Percentiles rank a stretch among this genome's conserved stretches.
Conservation (phyloP, 2,888 invertebrate species). For the Colletes collaris region DNA sequence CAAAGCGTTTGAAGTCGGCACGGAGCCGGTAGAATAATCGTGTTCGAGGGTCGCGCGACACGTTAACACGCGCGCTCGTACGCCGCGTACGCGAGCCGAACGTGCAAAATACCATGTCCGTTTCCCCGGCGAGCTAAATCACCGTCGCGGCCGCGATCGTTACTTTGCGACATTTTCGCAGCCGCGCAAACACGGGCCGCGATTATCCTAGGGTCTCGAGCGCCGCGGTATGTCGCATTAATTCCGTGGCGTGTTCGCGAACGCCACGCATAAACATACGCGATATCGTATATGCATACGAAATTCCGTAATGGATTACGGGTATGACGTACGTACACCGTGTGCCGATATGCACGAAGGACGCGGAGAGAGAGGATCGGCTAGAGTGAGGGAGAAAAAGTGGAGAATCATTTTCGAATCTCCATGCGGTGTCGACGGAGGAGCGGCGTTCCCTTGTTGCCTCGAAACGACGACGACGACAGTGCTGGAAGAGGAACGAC, state of each 20-base stretch:
- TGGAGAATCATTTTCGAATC: conserved; percentile 63
- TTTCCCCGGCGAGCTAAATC: conserved; percentile 43
- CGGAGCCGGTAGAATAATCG: conserved; percentile 12
- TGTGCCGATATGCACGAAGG: conserved; percentile 40
- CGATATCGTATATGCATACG: conserved; percentile 52
- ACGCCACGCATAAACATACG: conserved; percentile 33
- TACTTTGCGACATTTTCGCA: conserved; percentile 59
- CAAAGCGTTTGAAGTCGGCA: background rate
- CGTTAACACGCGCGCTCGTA: background rate
- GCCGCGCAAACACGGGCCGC: conserved; percentile 44
- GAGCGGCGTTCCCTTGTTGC: conserved; percentile 46
- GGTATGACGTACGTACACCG: conserved; percentile 52
- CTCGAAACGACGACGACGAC: conserved; percentile 51
- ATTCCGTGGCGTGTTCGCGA: conserved; percentile 54
- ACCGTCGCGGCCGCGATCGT: conserved; percentile 39
- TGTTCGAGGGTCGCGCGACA: conserved; percentile 11
- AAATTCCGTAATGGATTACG: conserved; percentile 66
- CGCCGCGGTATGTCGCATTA: conserved; percentile 59
- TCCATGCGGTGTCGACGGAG: conserved; percentile 71
- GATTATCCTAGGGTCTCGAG: conserved; percentile 52
- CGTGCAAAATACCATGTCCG: conserved; percentile 43
- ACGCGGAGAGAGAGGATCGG: background rate
- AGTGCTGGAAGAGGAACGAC: conserved; percentile 48
- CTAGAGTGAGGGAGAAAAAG: conserved; percentile 10
- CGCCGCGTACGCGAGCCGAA: conserved; percentile 22